Evolutionary conservation across 2,113 vertebrate species (phyloP).

Genomic region (Rissa tridactyla): DNA sequence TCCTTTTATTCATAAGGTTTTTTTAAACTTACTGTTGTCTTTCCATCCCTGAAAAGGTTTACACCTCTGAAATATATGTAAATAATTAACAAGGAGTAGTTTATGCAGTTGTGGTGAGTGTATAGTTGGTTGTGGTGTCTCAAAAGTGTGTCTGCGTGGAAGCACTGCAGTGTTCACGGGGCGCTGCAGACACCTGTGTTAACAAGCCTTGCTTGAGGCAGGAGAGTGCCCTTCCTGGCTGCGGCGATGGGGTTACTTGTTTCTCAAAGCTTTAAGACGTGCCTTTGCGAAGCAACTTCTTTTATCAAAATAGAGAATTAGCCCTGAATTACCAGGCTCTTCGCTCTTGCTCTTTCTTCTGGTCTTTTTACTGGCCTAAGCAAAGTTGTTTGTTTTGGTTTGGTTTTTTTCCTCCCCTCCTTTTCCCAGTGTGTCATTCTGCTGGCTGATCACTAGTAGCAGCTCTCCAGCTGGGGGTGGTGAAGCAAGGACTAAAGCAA

Average conservation of each 20-base stretch:
- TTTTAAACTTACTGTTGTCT: background rate
- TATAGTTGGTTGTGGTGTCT: background rate
- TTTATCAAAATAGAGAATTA: background rate
- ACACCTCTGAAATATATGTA: background rate
- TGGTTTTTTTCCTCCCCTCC: no score
- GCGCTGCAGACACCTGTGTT: rapidly evolving
- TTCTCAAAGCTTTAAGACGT: background rate
- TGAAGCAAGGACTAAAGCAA: background rate
- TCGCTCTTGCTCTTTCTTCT: background rate
- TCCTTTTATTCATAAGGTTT: background rate
- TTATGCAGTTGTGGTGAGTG: background rate
- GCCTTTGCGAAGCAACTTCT: background rate
- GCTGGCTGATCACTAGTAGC: background rate
- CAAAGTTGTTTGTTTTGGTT: background rate
- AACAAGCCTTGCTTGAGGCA: background rate
- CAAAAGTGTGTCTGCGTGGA: background rate
- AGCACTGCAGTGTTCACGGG: background rate
- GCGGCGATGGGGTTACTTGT: background rate
- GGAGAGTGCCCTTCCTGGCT: background rate
- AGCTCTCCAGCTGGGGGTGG: background rate
- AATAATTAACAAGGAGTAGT: background rate
- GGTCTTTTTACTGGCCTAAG: background rate
- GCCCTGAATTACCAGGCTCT: background rate
- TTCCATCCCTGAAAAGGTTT: background rate
- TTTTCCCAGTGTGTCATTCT: background rate